Base-by-base conservation (phyloP, 1,140 invertebrate genomes). In the Drosophila murphyi region DNA sequence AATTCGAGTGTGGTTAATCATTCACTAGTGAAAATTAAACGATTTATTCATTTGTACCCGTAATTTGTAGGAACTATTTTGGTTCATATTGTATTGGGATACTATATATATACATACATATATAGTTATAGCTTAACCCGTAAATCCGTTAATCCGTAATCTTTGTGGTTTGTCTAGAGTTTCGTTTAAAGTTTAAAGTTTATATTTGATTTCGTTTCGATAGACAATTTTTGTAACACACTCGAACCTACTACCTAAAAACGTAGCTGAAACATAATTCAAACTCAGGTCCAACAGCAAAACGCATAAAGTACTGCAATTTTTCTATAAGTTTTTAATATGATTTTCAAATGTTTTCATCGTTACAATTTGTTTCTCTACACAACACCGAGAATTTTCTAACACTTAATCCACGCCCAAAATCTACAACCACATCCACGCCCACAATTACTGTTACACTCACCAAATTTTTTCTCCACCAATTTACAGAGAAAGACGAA, bases 401-500 rank as follows among this genome's bases (percentile, higher is more conserved):
- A 61, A 64, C 59, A 34, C 50, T n/a, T 8, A 29, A 32, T 10
- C 50, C 51, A 77, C 63, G 62, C 20, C 60, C 68, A 62, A 20
- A 50, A 47, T 51, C 62, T 34, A 69, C 32, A 61, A 32, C 59
- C 48, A 60, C 59, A 35, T 29, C 31, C 50, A 62, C 55, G 48
- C 32, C 48, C 48, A 68, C 64, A 61, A 54, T 69, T 73, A 69
- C 67, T 77, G 37, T 65, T 20, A 51, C 72, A 86, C 75, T 79
- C 56, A 77, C 69, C 68, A 74, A 68, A 63, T 54, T 45, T 51
- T 65, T 80, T 87, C 82, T 69, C 71, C 31, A 55, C 57, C 76
- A 73, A 86, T 74, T 90, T 90, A 76, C 86, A 90, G 86, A 90
- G 79, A 90, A 90, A 86, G 86, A 90, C 82, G 86, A 90, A 90